Conservation (phyloP, 1,140 invertebrate genomes). For the Drosophila sulfurigaster region DNA sequence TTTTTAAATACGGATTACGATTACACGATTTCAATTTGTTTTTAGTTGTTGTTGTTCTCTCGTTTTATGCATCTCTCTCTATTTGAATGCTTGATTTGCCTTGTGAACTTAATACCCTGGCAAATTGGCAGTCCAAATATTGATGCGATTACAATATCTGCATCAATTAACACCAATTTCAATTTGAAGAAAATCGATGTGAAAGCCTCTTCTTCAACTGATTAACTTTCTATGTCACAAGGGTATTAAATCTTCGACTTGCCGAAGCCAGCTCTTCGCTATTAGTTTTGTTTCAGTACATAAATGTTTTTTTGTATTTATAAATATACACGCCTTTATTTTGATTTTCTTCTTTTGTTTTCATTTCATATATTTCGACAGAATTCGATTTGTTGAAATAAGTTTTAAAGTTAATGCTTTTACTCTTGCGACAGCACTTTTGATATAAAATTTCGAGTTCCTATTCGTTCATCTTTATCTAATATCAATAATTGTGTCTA, state of each 20-base stretch:
- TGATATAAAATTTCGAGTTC: constrained; percentile 45
- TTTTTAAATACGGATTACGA: constrained; percentile 51
- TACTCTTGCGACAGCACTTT: background rate
- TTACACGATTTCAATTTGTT: constrained; percentile 51
- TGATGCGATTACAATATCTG: background rate
- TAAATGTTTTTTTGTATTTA: constrained; percentile 22
- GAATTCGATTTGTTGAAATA: constrained; percentile 10
- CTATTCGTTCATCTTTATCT: constrained; percentile 37
- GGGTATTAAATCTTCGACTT: constrained; percentile 15
- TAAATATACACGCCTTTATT: constrained; percentile 41
- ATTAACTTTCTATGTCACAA: constrained; percentile 6
- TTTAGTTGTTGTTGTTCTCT: constrained; percentile 32
- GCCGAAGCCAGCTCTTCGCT: constrained; percentile 3
- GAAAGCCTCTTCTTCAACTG: too few relatives aligned
- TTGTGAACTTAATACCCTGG: constrained; percentile 8
- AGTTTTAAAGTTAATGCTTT: constrained; percentile 6
- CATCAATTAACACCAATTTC: background rate
- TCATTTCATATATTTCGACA: constrained; percentile 5
- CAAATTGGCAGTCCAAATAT: background rate
- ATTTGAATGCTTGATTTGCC: constrained; percentile 11
- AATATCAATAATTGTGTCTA: constrained; percentile 66
- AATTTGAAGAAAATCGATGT: background rate
- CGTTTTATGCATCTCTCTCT: constrained; percentile 21
- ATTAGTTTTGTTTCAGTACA: constrained; percentile 31
- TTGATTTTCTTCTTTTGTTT: constrained; percentile 32